Evolutionary conservation across 2,797 vertebrate genomes (phyloP).

Genomic region (Leuciscus waleckii): DNA sequence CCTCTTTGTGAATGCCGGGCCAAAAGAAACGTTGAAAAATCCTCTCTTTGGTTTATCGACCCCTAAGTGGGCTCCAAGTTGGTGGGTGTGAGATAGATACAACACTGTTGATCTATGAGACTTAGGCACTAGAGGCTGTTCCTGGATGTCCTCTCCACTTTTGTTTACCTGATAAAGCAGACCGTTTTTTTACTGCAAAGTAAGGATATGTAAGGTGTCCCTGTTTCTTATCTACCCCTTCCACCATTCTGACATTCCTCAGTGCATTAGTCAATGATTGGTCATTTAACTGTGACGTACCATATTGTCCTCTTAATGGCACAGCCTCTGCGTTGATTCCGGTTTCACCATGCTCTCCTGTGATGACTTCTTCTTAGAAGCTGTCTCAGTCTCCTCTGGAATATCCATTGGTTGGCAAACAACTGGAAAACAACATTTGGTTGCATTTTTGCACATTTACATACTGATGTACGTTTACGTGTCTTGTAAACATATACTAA

Average conservation of each 20-base stretch:
- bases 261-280: neutral
- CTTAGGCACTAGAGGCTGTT: neutral
- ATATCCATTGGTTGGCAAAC: neutral
- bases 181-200: neutral
- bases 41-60: neutral
- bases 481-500: too few relatives aligned
- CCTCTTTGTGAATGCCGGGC: neutral
- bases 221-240: neutral
- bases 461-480: too few relatives aligned
- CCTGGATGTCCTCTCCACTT: neutral
- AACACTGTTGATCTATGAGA: conserved; percentile 4
- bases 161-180: neutral
- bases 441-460: too few relatives aligned
- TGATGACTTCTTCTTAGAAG: neutral
- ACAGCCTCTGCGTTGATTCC: neutral
- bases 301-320: neutral
- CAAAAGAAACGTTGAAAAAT: neutral
- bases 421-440: too few relatives aligned
- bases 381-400: neutral
- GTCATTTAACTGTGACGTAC: neutral
- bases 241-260: neutral
- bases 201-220: neutral
- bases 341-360: neutral
- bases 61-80: neutral
- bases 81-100: neutral